Conservation (phyloP, 2,113 vertebrate species). For the Neopipo cinnamomea region DNA sequence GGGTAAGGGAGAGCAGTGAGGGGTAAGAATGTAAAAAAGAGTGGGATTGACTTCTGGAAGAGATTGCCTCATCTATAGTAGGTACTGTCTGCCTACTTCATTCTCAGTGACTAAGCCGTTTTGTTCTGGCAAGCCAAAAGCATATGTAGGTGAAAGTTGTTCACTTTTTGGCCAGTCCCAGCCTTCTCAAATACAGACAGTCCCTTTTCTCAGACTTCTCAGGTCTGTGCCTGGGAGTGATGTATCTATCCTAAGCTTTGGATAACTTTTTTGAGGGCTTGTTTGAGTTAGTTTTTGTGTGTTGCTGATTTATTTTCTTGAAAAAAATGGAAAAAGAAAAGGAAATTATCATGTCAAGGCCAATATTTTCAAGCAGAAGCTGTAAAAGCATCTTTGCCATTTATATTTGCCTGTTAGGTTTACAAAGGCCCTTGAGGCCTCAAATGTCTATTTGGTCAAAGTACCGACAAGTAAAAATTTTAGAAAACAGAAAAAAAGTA, state of each 20-base stretch:
- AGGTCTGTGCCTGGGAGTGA: background rate
- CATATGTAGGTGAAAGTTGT: background rate
- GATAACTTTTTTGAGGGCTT: background rate
- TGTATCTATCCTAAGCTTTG: background rate
- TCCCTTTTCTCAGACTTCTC: background rate
- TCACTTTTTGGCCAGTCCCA: background rate
- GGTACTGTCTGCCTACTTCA: background rate
- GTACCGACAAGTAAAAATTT: background rate
- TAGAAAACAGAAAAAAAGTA: background rate
- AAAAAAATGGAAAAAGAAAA: background rate
- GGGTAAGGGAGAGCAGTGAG: background rate
- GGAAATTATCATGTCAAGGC: background rate
- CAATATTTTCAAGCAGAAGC: background rate
- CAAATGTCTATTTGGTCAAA: background rate
- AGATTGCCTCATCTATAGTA: background rate
- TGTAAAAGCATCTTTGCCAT: background rate
- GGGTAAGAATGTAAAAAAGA: background rate
- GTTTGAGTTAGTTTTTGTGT: fast-evolving
- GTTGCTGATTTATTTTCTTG: background rate
- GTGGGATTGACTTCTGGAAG: background rate
- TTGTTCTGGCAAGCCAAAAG: background rate
- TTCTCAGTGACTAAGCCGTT: background rate
- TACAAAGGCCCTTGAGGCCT: background rate
- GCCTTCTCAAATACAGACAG: background rate
- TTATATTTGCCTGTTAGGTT: background rate